Evolutionary conservation across 2,888 invertebrate species (phyloP).

Genomic region (Poecilobothrus nobilitatus): DNA sequence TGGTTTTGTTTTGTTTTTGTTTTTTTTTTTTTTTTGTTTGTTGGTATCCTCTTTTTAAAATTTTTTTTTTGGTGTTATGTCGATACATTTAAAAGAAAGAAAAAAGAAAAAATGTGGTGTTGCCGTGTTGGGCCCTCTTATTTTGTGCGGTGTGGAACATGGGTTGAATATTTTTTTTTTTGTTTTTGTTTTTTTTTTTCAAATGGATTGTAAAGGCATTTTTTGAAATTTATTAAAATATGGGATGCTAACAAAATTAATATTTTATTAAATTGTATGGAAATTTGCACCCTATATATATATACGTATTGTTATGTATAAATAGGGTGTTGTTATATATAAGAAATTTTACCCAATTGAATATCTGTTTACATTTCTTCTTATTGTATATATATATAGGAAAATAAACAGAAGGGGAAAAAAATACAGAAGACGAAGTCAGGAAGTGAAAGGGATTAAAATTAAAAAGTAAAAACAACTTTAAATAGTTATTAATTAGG

Average conservation of each 20-base stretch:
- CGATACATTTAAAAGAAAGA: too few species aligned
- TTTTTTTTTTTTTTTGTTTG: not conserved
- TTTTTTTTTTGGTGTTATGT: too few species aligned
- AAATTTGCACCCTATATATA: too few species aligned
- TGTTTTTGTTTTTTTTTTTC: not conserved
- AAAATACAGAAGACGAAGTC: too few species aligned
- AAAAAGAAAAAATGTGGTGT: too few species aligned
- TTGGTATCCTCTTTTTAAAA: not conserved
- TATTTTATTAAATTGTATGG: not conserved
- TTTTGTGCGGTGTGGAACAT: not conserved
- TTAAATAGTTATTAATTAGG: constrained; percentile 4
- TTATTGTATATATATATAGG: too few species aligned
- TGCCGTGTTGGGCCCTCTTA: not conserved
- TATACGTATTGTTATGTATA: not conserved
- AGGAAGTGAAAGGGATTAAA: not conserved
- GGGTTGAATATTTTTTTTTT: not conserved
- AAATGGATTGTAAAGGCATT: too few species aligned
- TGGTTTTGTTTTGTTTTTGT: not conserved
- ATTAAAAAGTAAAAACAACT: not conserved
- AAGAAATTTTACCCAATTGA: too few species aligned
- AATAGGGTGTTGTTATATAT: too few species aligned
- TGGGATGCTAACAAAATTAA: not conserved
- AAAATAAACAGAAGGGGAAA: too few species aligned
- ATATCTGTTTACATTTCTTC: not conserved
- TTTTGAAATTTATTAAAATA: not conserved